A percentile compares a stretch with the other conserved stretches of the same genome.
Conservation (phyloP, 2,113 vertebrate species). For the Theristicus caerulescens region DNA sequence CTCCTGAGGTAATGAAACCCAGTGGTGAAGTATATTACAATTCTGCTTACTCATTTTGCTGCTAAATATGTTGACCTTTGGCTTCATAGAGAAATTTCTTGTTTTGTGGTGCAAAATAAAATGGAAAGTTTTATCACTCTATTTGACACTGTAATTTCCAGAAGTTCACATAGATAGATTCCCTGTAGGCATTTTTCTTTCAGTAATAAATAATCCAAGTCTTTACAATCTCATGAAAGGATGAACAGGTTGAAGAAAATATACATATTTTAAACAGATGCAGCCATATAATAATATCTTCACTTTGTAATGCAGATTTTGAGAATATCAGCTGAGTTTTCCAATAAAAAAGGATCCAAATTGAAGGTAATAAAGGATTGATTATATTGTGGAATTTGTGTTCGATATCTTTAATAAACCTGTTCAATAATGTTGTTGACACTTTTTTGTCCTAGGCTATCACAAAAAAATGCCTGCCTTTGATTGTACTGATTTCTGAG, state of each 20-base stretch:
- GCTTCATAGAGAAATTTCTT: background rate
- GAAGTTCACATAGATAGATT: background rate
- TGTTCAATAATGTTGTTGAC: background rate
- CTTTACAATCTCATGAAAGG: background rate
- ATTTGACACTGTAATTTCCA: background rate
- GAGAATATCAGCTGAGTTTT: background rate
- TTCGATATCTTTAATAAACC: background rate
- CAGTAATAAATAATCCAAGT: background rate
- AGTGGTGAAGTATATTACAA: background rate
- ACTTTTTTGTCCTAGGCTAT: background rate
- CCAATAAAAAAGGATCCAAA: background rate
- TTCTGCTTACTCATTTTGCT: background rate
- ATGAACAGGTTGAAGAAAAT: background rate
- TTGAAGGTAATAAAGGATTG: background rate
- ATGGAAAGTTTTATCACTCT: background rate
- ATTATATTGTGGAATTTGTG: background rate
- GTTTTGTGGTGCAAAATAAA: background rate
- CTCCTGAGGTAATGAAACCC: background rate
- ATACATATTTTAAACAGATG: background rate
- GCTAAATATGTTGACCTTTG: background rate
- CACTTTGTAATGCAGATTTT: constrained; percentile 34
- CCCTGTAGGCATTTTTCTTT: background rate
- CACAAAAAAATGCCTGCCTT: background rate
- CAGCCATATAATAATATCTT: constrained; percentile 1
- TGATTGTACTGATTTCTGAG: background rate